Percentiles rank a stretch among this genome's conserved stretches.
These are phyloP conservation scores for Megalops atlanticus DNA, from an alignment of 2,113 vertebrate species.

Conservation along the genomic window DNA sequence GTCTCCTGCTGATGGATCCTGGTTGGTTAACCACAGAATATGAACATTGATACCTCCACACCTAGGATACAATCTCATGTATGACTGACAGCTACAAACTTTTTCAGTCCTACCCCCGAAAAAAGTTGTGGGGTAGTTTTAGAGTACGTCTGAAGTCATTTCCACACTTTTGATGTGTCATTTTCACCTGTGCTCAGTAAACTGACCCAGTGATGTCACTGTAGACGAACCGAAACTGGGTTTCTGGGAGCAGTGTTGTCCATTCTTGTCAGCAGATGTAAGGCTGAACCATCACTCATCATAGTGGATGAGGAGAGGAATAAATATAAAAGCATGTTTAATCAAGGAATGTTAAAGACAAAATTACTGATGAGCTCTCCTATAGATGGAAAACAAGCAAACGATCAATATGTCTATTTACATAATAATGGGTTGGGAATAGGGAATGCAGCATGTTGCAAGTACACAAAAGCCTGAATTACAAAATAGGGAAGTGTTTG, in stretches of 20 bases:
- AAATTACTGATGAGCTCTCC: no score
- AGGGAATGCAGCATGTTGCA: no score
- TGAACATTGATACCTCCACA: conserved; percentile 42
- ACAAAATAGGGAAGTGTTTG: conserved; percentile 3
- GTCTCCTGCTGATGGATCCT: conserved; percentile 67
- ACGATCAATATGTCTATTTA: no score
- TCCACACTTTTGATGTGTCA: not conserved
- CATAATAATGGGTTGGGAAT: no score
- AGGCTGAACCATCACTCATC: not conserved
- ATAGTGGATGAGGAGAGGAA: not conserved
- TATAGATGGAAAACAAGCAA: no score
- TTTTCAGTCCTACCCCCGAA: not conserved
- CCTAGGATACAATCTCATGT: conserved; percentile 49
- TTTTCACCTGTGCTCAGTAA: no score
- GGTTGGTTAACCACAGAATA: conserved; percentile 43
- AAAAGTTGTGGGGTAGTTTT: not conserved
- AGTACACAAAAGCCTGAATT: no score
- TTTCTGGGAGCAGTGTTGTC: not conserved
- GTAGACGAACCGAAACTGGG: not conserved
- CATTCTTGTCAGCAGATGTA: not conserved
- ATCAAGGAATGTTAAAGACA: no score
- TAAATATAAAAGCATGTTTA: not conserved
- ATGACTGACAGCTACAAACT: conserved; percentile 41
- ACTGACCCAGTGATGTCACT: not conserved
- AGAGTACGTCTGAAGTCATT: not conserved